Base-by-base conservation (phyloP, 37 sponge, comb jelly and placozoan species). In the Spongia lamella region DNA sequence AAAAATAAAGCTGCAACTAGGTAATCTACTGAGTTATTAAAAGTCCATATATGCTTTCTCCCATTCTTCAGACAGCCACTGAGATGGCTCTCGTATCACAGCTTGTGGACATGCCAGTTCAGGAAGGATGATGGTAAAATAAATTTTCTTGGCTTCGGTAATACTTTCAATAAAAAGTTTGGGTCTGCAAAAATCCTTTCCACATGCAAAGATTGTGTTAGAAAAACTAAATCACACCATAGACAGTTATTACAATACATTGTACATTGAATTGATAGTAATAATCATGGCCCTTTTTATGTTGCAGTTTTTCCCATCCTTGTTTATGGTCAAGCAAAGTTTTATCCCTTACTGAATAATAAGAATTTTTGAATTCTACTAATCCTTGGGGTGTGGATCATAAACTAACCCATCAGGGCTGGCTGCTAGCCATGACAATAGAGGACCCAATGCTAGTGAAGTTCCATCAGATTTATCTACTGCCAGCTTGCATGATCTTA, bases 151-250 rank as follows among this genome's bases (percentile, higher is more conserved):
- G 72, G 73, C 34, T 81, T 81, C 1, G 55, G 24, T 22, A 81
- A 37, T 30, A 72, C 65, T 55, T n/a, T 32, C 0, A 26, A 63
- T 65, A 56, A 72, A 72, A 72, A 81, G 26, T 31, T 62, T 53
- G 49, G 22, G 66, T 81, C 66, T 36, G 73, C 51, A 31, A 63
- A 6, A 30, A 81, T 72, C 5, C 82, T 53, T 72, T 81, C 82
- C 19, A 81, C 63, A 40, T 72, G 82, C 1, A 81, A 21, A 29
- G 62, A 63, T 63, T 72, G 71, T 63, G 82, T 81, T 38, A 72
- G 37, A 17, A 81, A 19, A 36, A 81, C 82, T 55, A 81, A 81
- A 33, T 81, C 73, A 72, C 82, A 81, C 82, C 82, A 81, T 7
- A 63, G 26, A 35, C n/a, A 61, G 53, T 68, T 31, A 6, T 27